Percentiles rank a stretch among this genome's conserved stretches.
phyloP scores from a whole-genome alignment of 1,140 invertebrate genomes.

The Pseudachorutes palmiensis region DNA sequence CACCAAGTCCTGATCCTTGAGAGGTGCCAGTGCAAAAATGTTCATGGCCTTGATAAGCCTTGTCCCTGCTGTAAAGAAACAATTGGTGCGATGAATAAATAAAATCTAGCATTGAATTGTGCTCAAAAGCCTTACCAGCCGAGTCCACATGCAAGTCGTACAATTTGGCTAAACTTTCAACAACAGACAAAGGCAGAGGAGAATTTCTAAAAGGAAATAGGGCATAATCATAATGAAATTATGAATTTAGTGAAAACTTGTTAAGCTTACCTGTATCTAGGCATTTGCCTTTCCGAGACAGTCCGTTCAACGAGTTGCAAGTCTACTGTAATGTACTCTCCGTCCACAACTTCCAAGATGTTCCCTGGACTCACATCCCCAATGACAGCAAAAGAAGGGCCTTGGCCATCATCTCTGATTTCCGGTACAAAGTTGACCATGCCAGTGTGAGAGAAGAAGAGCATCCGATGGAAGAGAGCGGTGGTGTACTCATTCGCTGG shows the following conservation, averaged over 20 bases:
- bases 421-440: conserved; percentile 22
- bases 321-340: conserved; percentile 17
- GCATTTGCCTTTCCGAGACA: conserved; percentile 18
- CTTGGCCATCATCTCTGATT: background rate
- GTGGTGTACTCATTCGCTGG: background rate
- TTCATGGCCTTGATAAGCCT: background rate
- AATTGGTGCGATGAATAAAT: too few relatives aligned
- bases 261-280: conserved; percentile 16
- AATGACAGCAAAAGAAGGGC: conserved; percentile 17
- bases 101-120: too few relatives aligned
- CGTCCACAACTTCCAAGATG: conserved; percentile 23
- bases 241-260: too few relatives aligned
- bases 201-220: background rate
- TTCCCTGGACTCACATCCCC: conserved; percentile 15
- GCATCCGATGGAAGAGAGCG: conserved; percentile 18
- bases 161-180: background rate
- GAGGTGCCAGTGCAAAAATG: background rate
- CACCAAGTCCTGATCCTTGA: background rate
- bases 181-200: background rate
- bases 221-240: background rate
- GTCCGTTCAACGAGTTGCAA: background rate
- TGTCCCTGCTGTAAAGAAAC: background rate
- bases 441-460: conserved; percentile 23
- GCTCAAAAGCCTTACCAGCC: too few relatives aligned
- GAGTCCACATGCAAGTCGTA: background rate